Evolutionary conservation across 2,113 vertebrate genomes (phyloP), one percentile per base, ranked within the genome.

Genomic region (Python bivittatus): DNA sequence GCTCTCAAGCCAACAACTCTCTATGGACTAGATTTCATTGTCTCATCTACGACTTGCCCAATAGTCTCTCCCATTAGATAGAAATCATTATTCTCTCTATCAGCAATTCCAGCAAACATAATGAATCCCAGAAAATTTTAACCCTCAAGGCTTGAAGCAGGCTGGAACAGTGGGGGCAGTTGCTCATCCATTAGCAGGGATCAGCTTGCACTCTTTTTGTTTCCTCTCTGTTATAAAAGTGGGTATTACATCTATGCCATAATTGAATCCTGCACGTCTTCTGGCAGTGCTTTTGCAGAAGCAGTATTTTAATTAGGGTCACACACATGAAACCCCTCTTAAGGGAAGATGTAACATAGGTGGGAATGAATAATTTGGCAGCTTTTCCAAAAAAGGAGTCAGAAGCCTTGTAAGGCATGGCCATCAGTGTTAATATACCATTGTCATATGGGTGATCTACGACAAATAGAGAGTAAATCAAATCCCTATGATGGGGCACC

Each of bases 281-380:
- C 88, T 92, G 44, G 13, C 84, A 91, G 10, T 92, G 94, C 54
- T 17, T 93, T 94, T 92, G 72, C 88, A 92, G 84, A 79, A 92
- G 92, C 13, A 95, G 72, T 84, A 91, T 94, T 95, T 96, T 94
- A 94, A 94, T 95, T 90, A 85, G 86, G 90, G 58, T 92, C 94
- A 61, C 17, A 7, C 84, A 52, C 27, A 94, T 6, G 22, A 57
- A 90, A 79, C 0, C 1, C 7, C 90, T 94, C 94, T 87, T 64
- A 91, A 92, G 90, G 86, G 86, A 94, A 61, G 22, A 56, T 42
- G 44, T 92, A 93, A 68, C 20, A 83, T 68, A 88, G 93, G 90
- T 25, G 86, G 27, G 57, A 93, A 93, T 53, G 83, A 93, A 90
- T 93, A 96, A 94, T 53, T 52, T 8, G 17, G 90, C 72, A 38